Percentiles rank a stretch among this genome's conserved stretches.
These are phyloP conservation scores for Gymnorhina tibicen DNA, from an alignment of 2,113 vertebrate species.

Conservation along the genomic window DNA sequence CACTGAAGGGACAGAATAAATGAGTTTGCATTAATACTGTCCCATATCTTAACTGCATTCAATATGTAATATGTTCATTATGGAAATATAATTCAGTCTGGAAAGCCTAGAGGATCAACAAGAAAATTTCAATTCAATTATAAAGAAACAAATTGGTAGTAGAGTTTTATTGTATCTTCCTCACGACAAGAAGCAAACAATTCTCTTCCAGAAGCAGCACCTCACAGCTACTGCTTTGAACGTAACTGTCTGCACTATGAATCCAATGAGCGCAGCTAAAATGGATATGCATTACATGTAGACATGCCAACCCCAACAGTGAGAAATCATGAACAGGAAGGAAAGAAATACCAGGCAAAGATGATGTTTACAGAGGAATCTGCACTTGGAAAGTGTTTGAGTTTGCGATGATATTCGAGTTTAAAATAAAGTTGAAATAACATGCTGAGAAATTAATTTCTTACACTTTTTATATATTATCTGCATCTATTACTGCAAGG, in stretches of 20 bases:
- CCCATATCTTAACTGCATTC: background rate
- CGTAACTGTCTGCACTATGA: constrained; percentile 8
- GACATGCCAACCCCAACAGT: background rate
- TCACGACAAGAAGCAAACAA: constrained; percentile 6
- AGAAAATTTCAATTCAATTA: background rate
- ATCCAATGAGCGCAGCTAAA: constrained; percentile 31
- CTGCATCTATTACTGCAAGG: background rate
- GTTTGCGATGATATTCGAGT: background rate
- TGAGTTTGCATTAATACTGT: background rate
- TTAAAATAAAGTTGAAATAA: background rate
- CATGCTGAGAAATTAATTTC: background rate
- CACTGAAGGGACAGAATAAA: background rate
- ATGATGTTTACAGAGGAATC: background rate
- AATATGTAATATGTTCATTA: background rate
- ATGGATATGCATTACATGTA: background rate
- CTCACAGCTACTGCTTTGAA: constrained; percentile 25
- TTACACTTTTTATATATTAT: background rate
- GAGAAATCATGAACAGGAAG: background rate
- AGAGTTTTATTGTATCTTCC: background rate
- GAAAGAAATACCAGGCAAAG: background rate
- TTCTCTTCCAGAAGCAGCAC: constrained; percentile 26
- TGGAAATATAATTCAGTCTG: background rate
- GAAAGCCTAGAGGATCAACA: background rate
- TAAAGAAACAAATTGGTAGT: background rate
- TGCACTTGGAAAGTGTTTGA: background rate